phyloP scores from a whole-genome alignment of 2,888 invertebrate species.

The Harpalus rufipes region DNA sequence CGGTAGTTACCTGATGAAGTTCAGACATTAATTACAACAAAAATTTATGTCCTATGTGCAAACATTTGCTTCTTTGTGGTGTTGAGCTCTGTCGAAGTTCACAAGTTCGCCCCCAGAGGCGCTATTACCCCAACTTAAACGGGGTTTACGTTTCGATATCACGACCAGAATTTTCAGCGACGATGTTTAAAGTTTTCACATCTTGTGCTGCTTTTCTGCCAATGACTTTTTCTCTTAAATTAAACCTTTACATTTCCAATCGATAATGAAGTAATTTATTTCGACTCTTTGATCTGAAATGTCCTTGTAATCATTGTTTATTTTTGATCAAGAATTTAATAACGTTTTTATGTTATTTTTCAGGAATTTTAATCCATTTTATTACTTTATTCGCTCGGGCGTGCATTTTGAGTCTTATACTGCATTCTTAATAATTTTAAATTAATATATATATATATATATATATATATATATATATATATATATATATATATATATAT shows the following conservation, averaged over 20 bases:
- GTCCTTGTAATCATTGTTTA: conserved; percentile 45
- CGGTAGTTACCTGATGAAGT: conserved; percentile 7
- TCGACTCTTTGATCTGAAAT: conserved; percentile 35
- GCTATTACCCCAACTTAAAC: conserved; percentile 33
- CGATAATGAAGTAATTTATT: conserved; percentile 40
- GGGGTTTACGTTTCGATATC: conserved; percentile 40
- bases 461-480: no score
- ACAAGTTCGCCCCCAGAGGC: conserved; percentile 25
- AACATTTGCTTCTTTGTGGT: conserved; percentile 52
- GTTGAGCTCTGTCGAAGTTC: conserved; percentile 20
- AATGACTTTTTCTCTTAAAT: conserved; percentile 10
- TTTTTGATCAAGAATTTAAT: conserved; percentile 40
- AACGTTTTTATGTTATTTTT: conserved; percentile 7
- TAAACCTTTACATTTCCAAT: conserved; percentile 20
- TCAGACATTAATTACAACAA: conserved; percentile 40
- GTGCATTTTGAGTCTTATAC: conserved; percentile 12
- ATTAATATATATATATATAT: no score
- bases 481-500: no score
- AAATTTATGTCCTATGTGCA: conserved; percentile 38
- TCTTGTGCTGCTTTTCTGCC: conserved; percentile 1
- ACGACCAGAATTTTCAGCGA: conserved; percentile 4
- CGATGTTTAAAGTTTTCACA: conserved; percentile 33
- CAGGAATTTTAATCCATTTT: conserved; percentile 31
- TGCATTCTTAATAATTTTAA: conserved; percentile 11
- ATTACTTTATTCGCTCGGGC: conserved; percentile 4